phyloP scores from a whole-genome alignment of 2,888 invertebrate species.

The Poecilobothrus nobilitatus region DNA sequence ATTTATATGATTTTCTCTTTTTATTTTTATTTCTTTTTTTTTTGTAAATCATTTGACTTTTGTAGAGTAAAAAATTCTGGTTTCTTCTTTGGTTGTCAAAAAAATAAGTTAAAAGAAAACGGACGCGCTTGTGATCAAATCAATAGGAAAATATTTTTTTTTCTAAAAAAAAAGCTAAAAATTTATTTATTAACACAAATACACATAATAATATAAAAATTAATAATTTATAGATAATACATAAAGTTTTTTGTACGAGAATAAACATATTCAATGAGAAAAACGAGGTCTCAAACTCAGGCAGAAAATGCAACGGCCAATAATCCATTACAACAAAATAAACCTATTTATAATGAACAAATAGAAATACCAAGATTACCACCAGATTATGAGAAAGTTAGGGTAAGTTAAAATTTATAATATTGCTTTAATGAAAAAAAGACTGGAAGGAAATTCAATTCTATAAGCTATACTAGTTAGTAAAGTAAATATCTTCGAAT shows the following conservation, averaged over 20 bases:
- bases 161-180: too few relatives aligned
- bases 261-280: conserved; percentile 33
- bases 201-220: too few relatives aligned
- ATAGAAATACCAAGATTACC: conserved; percentile 17
- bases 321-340: conserved; percentile 1
- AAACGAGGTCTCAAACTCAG: conserved; percentile 42
- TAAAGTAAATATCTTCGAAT: not conserved
- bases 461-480: not conserved
- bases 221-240: too few relatives aligned
- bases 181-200: too few relatives aligned
- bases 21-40: too few relatives aligned
- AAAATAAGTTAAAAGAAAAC: not conserved
- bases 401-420: not conserved
- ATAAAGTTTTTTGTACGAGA: not conserved
- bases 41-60: too few relatives aligned
- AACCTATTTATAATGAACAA: not conserved
- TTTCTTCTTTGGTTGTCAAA: not conserved
- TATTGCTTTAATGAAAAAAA: too few relatives aligned
- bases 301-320: conserved; percentile 36
- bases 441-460: too few relatives aligned
- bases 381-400: conserved; percentile 8
- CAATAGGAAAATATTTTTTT: too few relatives aligned
- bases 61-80: too few relatives aligned
- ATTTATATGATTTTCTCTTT: too few relatives aligned
- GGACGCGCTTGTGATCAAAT: not conserved